These are phyloP conservation scores for Euleptes europaea DNA, from an alignment of 2,113 vertebrate genomes.

Conservation along the genomic window DNA sequence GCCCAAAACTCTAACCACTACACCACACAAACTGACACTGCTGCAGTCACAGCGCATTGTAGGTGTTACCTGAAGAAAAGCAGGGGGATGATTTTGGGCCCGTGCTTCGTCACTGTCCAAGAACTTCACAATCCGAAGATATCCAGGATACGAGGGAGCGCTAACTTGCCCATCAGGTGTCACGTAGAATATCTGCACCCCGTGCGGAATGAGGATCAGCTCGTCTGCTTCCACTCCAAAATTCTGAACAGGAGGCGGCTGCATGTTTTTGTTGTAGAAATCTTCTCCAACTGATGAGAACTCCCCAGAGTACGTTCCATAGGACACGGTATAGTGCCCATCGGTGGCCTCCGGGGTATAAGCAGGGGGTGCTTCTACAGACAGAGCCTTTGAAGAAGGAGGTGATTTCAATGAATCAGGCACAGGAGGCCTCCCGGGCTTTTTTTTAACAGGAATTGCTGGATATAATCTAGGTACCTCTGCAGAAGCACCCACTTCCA, in stretches of 20 bases:
- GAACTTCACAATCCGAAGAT: constrained; percentile 93
- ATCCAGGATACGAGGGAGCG: constrained; percentile 95
- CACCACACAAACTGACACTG: neutral
- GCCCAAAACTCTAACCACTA: too few relatives aligned
- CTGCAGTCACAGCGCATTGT: neutral
- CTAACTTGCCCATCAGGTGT: constrained; percentile 93
- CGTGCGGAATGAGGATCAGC: constrained; percentile 88
- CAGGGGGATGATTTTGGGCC: constrained; percentile 81
- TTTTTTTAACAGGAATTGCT: constrained; percentile 75
- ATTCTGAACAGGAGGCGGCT: constrained; percentile 80
- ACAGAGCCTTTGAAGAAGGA: constrained; percentile 41
- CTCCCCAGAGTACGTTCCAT: constrained; percentile 91
- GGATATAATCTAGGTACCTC: constrained; percentile 78
- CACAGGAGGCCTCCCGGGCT: constrained; percentile 65
- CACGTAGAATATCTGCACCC: constrained; percentile 98
- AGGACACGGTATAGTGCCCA: constrained; percentile 91
- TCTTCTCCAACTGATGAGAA: constrained; percentile 87
- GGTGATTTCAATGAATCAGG: constrained; percentile 56
- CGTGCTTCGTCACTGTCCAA: constrained; percentile 76
- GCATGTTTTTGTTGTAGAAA: constrained; percentile 81
- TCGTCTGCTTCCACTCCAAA: constrained; percentile 91
- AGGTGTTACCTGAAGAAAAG: constrained; percentile 90
- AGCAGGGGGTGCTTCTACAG: constrained; percentile 84
- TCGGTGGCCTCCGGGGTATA: constrained; percentile 90
- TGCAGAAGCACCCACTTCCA: constrained; percentile 10